A percentile compares a stretch with the other conserved stretches of the same genome.
phyloP scores from a whole-genome alignment of 2,113 vertebrate genomes.

The Carassius carassius region DNA sequence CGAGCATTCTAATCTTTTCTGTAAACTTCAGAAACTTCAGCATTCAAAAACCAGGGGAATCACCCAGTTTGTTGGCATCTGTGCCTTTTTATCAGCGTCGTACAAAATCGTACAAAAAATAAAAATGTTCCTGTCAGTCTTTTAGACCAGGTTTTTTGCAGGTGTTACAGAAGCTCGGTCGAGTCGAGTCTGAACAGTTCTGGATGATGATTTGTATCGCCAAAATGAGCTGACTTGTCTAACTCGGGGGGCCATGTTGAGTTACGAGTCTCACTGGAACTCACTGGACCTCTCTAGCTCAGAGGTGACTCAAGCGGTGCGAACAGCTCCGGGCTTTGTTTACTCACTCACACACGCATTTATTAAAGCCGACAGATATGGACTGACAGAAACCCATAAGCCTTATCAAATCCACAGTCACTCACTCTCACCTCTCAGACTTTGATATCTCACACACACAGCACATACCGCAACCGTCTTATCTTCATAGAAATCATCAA shows the following conservation, averaged over 20 bases:
- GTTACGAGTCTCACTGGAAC: neutral
- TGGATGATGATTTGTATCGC: neutral
- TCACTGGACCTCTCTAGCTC: constrained; percentile 1
- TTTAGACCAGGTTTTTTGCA: neutral
- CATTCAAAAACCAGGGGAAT: neutral
- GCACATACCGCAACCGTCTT: neutral
- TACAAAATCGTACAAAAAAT: neutral
- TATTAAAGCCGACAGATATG: constrained; percentile 19
- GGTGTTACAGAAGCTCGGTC: neutral
- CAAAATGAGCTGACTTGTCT: neutral
- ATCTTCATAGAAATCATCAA: constrained; percentile 18
- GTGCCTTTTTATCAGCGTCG: neutral
- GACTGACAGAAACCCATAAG: constrained; percentile 31
- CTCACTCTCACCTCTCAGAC: constrained; percentile 11
- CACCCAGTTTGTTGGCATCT: neutral
- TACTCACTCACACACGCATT: constrained; percentile 30
- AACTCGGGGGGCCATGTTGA: neutral
- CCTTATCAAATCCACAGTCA: constrained; percentile 36
- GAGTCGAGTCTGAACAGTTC: neutral
- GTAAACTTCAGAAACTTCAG: neutral
- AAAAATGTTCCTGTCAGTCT: neutral
- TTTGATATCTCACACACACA: constrained; percentile 32
- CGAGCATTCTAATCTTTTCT: neutral
- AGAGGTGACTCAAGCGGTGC: neutral
- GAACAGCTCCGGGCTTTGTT: neutral